A percentile compares a stretch with the other conserved stretches of the same genome.
Conservation (phyloP, 2,113 vertebrate genomes). For the Miniopterus natalensis region DNA sequence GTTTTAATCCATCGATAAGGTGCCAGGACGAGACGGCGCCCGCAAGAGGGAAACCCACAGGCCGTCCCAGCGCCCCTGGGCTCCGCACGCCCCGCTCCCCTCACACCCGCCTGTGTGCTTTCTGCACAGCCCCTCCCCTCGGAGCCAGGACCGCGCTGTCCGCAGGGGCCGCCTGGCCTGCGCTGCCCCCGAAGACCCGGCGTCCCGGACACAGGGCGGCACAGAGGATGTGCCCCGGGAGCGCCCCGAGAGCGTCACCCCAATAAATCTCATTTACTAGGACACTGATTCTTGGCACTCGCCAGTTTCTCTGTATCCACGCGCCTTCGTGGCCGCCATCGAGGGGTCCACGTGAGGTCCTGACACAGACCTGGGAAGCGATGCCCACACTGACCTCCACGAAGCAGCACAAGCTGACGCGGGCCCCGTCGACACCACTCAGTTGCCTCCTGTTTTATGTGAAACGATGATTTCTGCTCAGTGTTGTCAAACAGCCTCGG, state of each 20-base stretch:
- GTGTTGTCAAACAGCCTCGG: background rate
- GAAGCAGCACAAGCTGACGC: background rate
- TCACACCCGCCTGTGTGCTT: background rate
- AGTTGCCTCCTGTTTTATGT: background rate
- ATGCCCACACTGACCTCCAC: background rate
- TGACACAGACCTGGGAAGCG: background rate
- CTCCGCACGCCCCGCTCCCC: background rate
- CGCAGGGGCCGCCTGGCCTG: background rate
- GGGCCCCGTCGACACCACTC: background rate
- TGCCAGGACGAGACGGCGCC: background rate
- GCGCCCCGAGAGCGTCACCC: background rate
- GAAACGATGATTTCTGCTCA: background rate
- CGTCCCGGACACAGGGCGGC: background rate
- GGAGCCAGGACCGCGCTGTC: fast-evolving
- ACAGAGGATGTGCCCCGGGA: background rate
- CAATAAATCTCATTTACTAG: background rate
- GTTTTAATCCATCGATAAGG: background rate
- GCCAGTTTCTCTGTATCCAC: background rate
- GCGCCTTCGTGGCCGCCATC: background rate
- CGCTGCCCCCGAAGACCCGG: background rate
- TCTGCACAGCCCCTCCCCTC: background rate
- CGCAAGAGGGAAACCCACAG: background rate
- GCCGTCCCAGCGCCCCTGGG: fast-evolving
- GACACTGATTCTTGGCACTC: background rate
- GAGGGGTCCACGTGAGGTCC: background rate